phyloP scores from a whole-genome alignment of 2,113 vertebrate genomes.

The Acrocephalus kingi region DNA sequence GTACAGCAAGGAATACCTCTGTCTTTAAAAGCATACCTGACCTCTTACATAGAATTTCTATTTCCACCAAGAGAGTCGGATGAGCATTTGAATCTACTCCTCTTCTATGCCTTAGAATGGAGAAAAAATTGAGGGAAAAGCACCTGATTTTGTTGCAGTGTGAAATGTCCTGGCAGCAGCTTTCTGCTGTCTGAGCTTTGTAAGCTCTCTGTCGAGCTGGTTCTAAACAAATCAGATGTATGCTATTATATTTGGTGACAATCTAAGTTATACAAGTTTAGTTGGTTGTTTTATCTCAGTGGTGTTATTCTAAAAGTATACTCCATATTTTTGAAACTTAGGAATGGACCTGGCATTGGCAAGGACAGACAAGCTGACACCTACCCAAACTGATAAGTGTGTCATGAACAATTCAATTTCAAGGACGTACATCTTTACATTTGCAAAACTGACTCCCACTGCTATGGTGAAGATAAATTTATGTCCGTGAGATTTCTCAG shows the following conservation, averaged over 20 bases:
- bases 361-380: neutral
- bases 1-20: neutral
- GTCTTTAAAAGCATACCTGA: neutral
- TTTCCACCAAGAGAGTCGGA: neutral
- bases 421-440: neutral
- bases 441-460: neutral
- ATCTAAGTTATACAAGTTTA: neutral
- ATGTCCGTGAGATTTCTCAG: neutral
- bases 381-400: neutral
- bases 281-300: neutral
- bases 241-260: neutral
- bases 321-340: neutral
- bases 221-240: neutral
- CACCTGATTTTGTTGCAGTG: neutral
- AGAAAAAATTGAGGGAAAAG: neutral
- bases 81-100: neutral
- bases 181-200: neutral
- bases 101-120: neutral
- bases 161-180: neutral
- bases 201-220: neutral
- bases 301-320: neutral
- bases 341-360: neutral
- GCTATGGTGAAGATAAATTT: neutral
- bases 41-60: neutral
- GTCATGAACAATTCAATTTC: neutral